Base-by-base conservation (phyloP, 2,113 vertebrate species). In the Oryzias javanicus region DNA sequence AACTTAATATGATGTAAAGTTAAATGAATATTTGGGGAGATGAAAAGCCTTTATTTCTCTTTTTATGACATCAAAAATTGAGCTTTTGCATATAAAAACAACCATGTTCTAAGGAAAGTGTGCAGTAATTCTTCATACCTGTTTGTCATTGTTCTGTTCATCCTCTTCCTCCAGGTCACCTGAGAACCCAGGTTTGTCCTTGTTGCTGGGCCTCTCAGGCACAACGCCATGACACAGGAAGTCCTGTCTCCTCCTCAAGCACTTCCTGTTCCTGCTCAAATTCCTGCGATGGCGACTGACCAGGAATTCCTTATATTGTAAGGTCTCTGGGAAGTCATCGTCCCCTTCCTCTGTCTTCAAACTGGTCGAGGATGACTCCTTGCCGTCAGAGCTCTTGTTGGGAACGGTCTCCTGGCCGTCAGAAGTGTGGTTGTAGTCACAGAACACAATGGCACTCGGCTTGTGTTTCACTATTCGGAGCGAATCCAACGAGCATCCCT, bases 381-480 rank as follows among this genome's bases (percentile, higher is more conserved):
- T 74, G 4, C 55, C 72, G 13, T 89, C 83, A 48, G 76, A 81
- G 22, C 59, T 72, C 29, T 70, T 71, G 1, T 52, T 48, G 44
- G 46, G 5, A 17, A 3, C 4, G 5, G 5, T 27, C 18, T 0
- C 44, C 50, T 88, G 72, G 0, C 27, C 79, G 25, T 67, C 76
- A 27, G 27, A 35, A 16, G 6, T 50, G 8, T 25, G 18, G 12
- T 67, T 17, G 0, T 67, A 67, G 49, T 91, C 89, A 16, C 86
- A 79, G 88, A 94, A 94, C 0, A 90, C 64, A 40, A 92, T 91
- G 44, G 85, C 73, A 19, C 85, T 92, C 1, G 85, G 76, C 64
- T 91, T 89, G 60, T 92, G 88, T 55, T 90, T 91, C 14, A 92
- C 70, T 45, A 93, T 69, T 58, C 84, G 85, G 20, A 85, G 76